Evolutionary conservation across 2,888 invertebrate genomes (phyloP), one percentile per base, ranked within the genome.

Genomic region (Drosophila phalerata): DNA sequence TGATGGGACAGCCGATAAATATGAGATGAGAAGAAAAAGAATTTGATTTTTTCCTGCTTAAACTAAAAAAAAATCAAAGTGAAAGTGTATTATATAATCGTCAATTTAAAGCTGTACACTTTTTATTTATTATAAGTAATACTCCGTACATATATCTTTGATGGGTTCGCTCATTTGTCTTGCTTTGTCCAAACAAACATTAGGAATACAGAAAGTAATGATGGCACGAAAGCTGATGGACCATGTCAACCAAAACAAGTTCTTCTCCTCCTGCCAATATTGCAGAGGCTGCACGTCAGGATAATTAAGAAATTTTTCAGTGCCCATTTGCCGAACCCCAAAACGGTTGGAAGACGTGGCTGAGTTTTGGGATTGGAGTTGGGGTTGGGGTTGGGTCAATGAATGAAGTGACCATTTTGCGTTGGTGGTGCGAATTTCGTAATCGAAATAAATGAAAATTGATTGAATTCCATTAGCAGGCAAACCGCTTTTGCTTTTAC

Each of bases 391-490:
- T 13, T 30, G 58, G 45, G 34, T 22, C 9, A n/a, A 56, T 47
- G 73, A 60, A 69, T 30, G 37, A n/a, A 37, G 57, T 67, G 65
- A 47, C 65, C 68, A 53, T 64, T 67, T 43, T 34, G n/a, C 22
- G 49, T 64, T 65, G 87, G 74, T 84, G 85, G 78, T 79, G 88
- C 82, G 85, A 85, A 76, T 83, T 77, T 72, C 65, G 84, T 73
- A 88, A 85, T 85, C 86, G 88, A 85, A 86, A 74, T 89, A 90
- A 90, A 90, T 90, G 90, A 89, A 91, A 90, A 90, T 90, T 90
- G 90, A 91, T 90, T 85, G 91, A 91, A 90, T 87, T 89, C 88
- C 90, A 88, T 90, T 88, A 88, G 81, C 79, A 79, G 74, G 82
- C 61, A 70, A 47, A 22, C 45, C 56, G 30, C 19, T 37, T 40